Base-by-base conservation (phyloP, 2,888 invertebrate genomes). In the Xestobium rufovillosum region DNA sequence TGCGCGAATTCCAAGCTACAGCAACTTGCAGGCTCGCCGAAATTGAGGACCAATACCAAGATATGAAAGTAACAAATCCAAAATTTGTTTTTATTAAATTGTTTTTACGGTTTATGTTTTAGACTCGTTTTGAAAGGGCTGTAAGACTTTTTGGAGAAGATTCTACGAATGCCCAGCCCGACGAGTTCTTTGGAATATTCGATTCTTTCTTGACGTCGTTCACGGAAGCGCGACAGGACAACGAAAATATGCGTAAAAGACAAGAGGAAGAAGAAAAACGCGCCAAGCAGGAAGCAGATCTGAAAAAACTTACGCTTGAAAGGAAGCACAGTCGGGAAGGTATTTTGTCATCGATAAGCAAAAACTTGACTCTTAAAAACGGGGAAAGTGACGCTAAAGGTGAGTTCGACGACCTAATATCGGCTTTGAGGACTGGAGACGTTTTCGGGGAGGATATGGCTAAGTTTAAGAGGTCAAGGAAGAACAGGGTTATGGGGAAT, bases 381-480 rank as follows among this genome's bases (percentile, higher is more conserved):
- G 74, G 75, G 41, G 58, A 59, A 12, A 65, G 63, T 39, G 61
- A 66, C 17, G 80, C 73, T 38, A 81, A 89, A 56, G 91, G 94
- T 4, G 95, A 95, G 67, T 95, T 95, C 65, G 95, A 95, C 59
- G 95, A 95, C 66, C 72, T 95, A 50, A 95, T 95, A 59, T 94
- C 94, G 0, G 95, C 95, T 0, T 65, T 95, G 34, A 69, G 94
- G 41, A 94, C 95, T 0, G 95, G 95, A 1, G 92, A 94, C 56
- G 92, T 94, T 0, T 95, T 94, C 57, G 91, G 92, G 1, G 94
- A 94, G 59, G 94, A 94, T 60, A 88, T 94, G 55, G 91, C 91
- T 36, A 94, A 94, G 67, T 88, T 92, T 57, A 84, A 86, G 53
- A 68, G 86, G 36, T 83, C 82, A 29, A 72, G 83, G 47, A 80